phyloP scores from a whole-genome alignment of 2,113 vertebrate species.

The Anguilla japonica region DNA sequence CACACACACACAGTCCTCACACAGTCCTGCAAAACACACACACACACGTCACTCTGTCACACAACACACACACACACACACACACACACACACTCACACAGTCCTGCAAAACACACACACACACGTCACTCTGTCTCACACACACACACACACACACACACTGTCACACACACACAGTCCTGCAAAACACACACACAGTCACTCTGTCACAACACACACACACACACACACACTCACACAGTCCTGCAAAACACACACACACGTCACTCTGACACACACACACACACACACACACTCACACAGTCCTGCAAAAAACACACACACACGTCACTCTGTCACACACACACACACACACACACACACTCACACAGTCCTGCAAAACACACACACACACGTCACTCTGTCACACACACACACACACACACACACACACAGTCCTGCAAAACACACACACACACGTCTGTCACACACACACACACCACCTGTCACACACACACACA shows the following conservation, averaged over 20 bases:
- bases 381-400: too few species aligned
- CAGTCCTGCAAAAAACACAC: too few species aligned
- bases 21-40: background rate
- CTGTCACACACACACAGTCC: too few species aligned
- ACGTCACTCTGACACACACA: too few species aligned
- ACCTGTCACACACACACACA: too few species aligned
- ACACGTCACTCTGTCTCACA: constrained; percentile 67
- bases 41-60: constrained; percentile 52
- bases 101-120: background rate
- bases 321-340: background rate
- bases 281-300: too few species aligned
- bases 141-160: constrained; percentile 22
- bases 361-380: too few species aligned
- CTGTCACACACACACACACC: too few species aligned
- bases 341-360: background rate
- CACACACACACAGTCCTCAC: background rate
- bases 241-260: background rate
- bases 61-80: constrained; percentile 57
- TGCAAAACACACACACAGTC: background rate
- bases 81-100: too few species aligned
- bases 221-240: too few species aligned
- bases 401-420: constrained; percentile 70
- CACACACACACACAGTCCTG: too few species aligned
- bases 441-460: too few species aligned
- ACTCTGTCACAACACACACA: constrained; percentile 68